Evolutionary conservation across 2,888 invertebrate species (phyloP), one percentile per base, ranked within the genome.

Genomic region (Tachina grossa): DNA sequence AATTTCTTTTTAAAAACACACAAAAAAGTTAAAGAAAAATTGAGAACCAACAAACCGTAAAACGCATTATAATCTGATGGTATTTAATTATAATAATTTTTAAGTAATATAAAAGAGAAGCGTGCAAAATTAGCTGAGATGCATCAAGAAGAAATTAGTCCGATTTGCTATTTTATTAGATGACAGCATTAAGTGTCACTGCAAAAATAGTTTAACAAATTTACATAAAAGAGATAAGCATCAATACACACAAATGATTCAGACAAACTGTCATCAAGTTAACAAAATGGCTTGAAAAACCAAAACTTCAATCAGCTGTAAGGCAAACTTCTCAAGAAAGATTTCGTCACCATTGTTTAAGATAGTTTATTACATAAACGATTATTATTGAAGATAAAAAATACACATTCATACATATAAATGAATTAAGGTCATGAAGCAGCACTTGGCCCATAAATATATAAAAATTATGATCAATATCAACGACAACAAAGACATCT

Each of bases 361-460:
- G 10, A 55, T 76, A 68, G 49, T 83, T 83, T 76, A 83, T 76
- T 83, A 76, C 76, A 65, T 65, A 55, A 31, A 57, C 55, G 76
- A 43, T 77, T 77, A 65, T 66, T 31, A 55, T 57, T 63, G 0
- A 43, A 47, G 53, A 69, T 59, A 45, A 39, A 39, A 59, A 72
- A 31, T 31, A 6, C 0, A 6, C 0, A 2, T 31, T 3, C 4
- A 31, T 31, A 31, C 6, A 31, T 31, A 31, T 31, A 31, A 31
- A 31, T 31, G 6, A 31, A 31, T 31, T 31, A 31, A 31, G 5
- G 31, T 31, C 31, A 31, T 31, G 1, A 31, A 31, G 57, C 11
- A 68, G n/a, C 41, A 69, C 39, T 76, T 47, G 19, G 39, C n/a
- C n/a, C 59, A 59, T 69, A 77, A 71, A 77, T 68, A 59, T 66